Percentiles rank a stretch among this genome's conserved stretches.
These are phyloP conservation scores for Nothocercus nigrocapillus DNA, from an alignment of 2,113 vertebrate species.

Conservation along the genomic window DNA sequence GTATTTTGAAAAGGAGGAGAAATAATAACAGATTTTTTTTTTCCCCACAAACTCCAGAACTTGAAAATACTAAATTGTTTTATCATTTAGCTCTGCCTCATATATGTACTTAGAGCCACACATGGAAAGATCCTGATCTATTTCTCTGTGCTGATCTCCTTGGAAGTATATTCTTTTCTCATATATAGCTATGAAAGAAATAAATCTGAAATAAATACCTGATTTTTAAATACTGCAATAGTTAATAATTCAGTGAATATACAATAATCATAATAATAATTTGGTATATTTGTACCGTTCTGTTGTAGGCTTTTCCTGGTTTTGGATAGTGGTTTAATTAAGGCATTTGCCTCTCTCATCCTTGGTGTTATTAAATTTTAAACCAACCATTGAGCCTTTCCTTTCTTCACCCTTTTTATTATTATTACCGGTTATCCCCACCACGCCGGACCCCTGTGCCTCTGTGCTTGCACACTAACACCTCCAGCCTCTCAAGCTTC, in stretches of 20 bases:
- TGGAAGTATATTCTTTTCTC: conserved; percentile 44
- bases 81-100: conserved; percentile 33
- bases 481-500: conserved; percentile 50
- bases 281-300: neutral
- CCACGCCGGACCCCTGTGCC: neutral
- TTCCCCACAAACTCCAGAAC: conserved; percentile 36
- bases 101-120: neutral
- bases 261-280: conserved; percentile 8
- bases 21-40: neutral
- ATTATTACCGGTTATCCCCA: neutral
- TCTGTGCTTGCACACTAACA: conserved; percentile 59
- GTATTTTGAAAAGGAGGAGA: conserved; percentile 47
- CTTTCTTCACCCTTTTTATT: conserved; percentile 8
- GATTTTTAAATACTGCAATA: conserved; percentile 14
- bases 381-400: conserved; percentile 17
- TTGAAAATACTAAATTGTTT: conserved; percentile 27
- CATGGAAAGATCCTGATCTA: neutral
- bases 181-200: conserved; percentile 45
- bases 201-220: conserved; percentile 46
- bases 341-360: conserved; percentile 40
- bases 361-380: conserved; percentile 60
- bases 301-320: neutral
- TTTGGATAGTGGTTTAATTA: conserved; percentile 37
- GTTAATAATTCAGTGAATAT: conserved; percentile 6
- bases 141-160: conserved; percentile 16